A percentile compares a stretch with the other conserved stretches of the same genome.
phyloP scores from a whole-genome alignment of 2,797 vertebrate genomes.

The Aphelocoma californica region DNA sequence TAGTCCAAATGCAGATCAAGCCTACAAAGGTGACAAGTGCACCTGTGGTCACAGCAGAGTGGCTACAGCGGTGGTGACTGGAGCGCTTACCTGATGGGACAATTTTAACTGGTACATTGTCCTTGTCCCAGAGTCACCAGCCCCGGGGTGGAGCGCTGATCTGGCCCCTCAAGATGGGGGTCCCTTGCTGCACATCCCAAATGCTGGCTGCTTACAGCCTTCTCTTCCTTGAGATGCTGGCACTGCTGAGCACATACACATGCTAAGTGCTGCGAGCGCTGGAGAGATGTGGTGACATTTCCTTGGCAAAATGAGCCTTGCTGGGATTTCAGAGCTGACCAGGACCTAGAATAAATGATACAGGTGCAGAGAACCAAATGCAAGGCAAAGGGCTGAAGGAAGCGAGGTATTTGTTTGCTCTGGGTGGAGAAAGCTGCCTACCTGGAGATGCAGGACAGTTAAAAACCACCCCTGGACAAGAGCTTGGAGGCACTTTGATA shows the following conservation, averaged over 20 bases:
- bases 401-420: neutral
- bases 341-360: conserved; percentile 57
- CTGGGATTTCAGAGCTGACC: conserved; percentile 5
- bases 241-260: neutral
- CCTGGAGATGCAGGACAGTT: neutral
- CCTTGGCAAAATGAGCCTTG: neutral
- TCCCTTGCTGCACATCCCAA: neutral
- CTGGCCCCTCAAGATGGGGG: accelerated
- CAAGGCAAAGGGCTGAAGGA: neutral
- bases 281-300: neutral
- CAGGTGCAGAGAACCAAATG: conserved; percentile 47
- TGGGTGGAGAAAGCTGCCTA: neutral
- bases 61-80: neutral
- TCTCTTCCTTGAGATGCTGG: neutral
- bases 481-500: neutral
- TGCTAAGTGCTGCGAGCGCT: neutral
- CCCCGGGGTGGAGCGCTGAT: accelerated
- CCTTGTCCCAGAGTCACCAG: neutral
- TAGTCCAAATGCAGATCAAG: neutral
- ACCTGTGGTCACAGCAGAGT: neutral
- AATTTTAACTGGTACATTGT: neutral
- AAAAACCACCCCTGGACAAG: neutral
- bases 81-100: conserved; percentile 35
- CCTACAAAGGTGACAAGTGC: neutral
- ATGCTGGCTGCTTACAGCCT: neutral